phyloP scores from a whole-genome alignment of 1,140 invertebrate species.

The Lepidurus arcticus region DNA sequence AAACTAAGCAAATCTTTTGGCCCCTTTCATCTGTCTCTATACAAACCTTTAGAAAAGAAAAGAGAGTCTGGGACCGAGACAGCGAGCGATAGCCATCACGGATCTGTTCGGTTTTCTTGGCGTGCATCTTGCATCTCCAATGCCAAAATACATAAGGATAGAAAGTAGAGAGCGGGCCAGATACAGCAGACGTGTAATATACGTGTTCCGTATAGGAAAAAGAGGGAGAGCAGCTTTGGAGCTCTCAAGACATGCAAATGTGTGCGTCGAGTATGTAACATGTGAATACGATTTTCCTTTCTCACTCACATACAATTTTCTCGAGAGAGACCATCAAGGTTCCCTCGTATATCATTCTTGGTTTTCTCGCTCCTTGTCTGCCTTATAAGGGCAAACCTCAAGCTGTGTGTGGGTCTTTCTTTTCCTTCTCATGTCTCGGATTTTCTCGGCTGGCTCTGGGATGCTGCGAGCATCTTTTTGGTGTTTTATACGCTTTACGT shows the following conservation, averaged over 20 bases:
- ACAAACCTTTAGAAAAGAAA: background rate
- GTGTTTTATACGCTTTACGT: too few relatives aligned
- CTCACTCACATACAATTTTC: conserved; percentile 18
- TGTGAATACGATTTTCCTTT: background rate
- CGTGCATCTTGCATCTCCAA: background rate
- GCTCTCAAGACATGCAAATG: background rate
- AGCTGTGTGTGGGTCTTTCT: background rate
- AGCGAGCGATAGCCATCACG: conserved; percentile 8
- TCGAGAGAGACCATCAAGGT: background rate
- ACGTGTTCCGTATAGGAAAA: background rate
- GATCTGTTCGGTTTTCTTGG: conserved; percentile 12
- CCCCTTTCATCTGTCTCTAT: too few relatives aligned
- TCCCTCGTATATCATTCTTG: background rate
- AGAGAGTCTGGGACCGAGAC: background rate
- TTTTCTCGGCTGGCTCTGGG: background rate
- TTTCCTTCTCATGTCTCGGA: background rate
- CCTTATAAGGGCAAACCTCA: conserved; percentile 7
- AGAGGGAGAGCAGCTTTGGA: background rate
- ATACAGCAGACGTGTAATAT: background rate
- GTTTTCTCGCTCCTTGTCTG: background rate
- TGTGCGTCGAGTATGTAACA: conserved; percentile 1
- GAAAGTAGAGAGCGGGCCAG: background rate
- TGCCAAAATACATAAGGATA: background rate
- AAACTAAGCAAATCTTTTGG: too few relatives aligned
- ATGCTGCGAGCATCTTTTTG: too few relatives aligned